Conservation (phyloP, 1,140 invertebrate species). For the Neuroterus valhalla region DNA sequence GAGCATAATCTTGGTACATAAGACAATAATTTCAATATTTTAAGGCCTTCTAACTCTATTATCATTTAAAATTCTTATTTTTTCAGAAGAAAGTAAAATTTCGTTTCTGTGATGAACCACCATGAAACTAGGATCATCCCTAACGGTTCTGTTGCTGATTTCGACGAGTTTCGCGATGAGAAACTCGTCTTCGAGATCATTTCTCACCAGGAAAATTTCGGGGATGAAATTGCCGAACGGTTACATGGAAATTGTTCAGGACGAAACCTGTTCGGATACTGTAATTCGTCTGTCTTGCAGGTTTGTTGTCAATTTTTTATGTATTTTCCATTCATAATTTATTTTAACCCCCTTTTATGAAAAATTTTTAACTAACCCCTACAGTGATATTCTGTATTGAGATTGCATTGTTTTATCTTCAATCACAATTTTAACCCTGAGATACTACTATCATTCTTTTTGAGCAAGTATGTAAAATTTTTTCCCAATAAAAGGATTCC, state of each 20-base stretch:
- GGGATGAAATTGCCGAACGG: constrained; percentile 52
- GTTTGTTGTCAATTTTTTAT: background rate
- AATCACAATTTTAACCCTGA: no score
- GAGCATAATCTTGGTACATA: no score
- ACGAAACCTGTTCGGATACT: constrained; percentile 59
- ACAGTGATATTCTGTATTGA: no score
- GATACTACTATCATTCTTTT: no score
- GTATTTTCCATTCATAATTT: no score
- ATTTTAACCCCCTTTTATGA: no score
- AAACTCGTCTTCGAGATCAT: constrained; percentile 20
- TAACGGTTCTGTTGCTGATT: constrained; percentile 34
- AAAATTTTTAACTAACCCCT: no score
- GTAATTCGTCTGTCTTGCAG: constrained; percentile 57
- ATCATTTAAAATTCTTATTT: background rate
- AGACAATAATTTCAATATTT: no score
- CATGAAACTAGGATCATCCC: constrained; percentile 31
- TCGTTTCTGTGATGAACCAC: constrained; percentile 27
- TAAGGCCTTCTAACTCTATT: no score
- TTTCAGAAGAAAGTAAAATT: background rate
- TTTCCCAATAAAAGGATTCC: no score
- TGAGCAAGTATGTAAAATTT: no score
- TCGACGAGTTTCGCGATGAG: background rate
- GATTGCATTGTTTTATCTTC: no score
- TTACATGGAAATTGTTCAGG: constrained; percentile 62
- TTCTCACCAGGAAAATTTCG: constrained; percentile 49